Evolutionary conservation across 2,113 vertebrate genomes (phyloP), one percentile per base, ranked within the genome.

Genomic region (Dromas ardeola): DNA sequence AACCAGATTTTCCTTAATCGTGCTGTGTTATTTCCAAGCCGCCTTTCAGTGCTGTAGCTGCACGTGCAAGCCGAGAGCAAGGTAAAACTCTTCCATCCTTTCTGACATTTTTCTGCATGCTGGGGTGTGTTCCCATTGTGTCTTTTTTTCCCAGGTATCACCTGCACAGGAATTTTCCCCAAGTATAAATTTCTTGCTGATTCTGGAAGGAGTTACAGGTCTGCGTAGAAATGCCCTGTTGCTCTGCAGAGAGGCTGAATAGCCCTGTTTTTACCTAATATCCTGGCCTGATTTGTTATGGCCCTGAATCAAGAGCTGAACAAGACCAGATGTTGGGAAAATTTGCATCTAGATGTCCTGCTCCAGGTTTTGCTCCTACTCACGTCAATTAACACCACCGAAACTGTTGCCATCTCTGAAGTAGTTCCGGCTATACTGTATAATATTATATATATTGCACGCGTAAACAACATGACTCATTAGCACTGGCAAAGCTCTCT

Each of bases 401-500:
- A 95, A 96, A 80, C 78, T 66, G 71, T 30, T 62, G 83, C 91
- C 61, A 82, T 66, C 86, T 69, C 69, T 45, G 65, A 95, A 81
- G 77, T 73, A 72, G 89, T 79, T 95, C 70, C 0, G 2, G 34
- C 32, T 43, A 6, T 40, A 49, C 52, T 1, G 0, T 22, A 7
- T 23, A n/a, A 52, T 45, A 36, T 52, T 38, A 15, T 43, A 20
- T 3, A 21, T 32, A 21, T 43, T 32, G 32, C 61, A 40, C 0
- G 0, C 47, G 49, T 87, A 88, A 95, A 81, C 81, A 81, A 3
- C 52, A 21, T 49, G 56, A 90, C 66, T 93, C 77, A 56, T 56
- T 93, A 84, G 61, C 70, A 40, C 69, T 91, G 91, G 70, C 65
- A 94, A 49, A 52, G 53, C 38, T 66, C 34, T 70, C 53, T 62